A percentile compares a stretch with the other conserved stretches of the same genome.
phyloP scores from a whole-genome alignment of 2,113 vertebrate genomes.

The Oryzias melastigma region DNA sequence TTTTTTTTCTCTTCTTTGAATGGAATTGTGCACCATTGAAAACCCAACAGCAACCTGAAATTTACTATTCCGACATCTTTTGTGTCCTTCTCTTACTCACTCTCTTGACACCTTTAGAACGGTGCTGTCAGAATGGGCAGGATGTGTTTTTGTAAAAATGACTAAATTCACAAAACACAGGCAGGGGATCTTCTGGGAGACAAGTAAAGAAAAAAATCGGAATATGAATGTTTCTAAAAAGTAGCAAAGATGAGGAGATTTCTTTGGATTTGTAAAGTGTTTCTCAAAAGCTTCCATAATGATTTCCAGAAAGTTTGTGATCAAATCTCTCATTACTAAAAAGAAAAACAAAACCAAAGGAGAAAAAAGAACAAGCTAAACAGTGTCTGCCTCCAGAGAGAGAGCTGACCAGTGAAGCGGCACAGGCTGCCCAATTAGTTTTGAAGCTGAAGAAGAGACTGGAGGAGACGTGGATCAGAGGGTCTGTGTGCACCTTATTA shows the following conservation, averaged over 20 bases:
- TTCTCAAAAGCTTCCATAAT: too few relatives aligned
- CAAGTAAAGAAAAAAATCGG: background rate
- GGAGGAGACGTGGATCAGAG: background rate
- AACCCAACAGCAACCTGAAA: background rate
- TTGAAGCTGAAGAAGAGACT: background rate
- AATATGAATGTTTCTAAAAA: background rate
- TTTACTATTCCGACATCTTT: background rate
- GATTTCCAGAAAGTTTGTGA: too few relatives aligned
- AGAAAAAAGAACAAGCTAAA: too few relatives aligned
- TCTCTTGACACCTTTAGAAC: background rate
- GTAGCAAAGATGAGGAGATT: background rate
- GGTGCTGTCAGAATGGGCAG: background rate
- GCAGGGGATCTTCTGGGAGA: background rate
- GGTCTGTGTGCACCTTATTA: constrained; percentile 32
- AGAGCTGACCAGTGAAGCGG: constrained; percentile 5
- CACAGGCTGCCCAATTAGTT: constrained; percentile 36
- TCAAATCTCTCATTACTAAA: too few relatives aligned
- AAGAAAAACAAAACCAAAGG: too few relatives aligned
- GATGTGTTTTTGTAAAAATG: background rate
- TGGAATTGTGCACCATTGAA: constrained; percentile 6
- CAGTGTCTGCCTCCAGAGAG: too few relatives aligned
- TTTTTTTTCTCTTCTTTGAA: background rate
- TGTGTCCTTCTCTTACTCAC: background rate
- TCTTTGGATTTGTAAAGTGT: too few relatives aligned
- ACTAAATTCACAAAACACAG: background rate